These are phyloP conservation scores for Chelonus insularis DNA, from an alignment of 1,140 invertebrate species.

Conservation along the genomic window DNA sequence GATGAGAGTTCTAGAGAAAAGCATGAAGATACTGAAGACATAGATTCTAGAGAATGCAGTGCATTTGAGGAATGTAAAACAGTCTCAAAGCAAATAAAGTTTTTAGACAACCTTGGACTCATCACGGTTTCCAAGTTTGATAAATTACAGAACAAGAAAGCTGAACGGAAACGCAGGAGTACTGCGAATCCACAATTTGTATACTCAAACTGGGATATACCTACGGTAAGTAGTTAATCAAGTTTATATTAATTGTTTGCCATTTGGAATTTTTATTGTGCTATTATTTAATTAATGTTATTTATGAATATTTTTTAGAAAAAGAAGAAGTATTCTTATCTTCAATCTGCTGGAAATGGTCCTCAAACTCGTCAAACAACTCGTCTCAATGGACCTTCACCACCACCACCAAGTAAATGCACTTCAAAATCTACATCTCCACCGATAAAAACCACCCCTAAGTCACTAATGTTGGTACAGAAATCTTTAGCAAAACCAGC, in stretches of 20 bases:
- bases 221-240: slow-evolving; percentile 40
- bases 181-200: slow-evolving; percentile 64
- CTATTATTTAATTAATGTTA: too few relatives aligned
- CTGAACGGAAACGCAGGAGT: slow-evolving; percentile 61
- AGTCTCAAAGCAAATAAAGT: slow-evolving; percentile 37
- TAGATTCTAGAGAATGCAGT: not conserved
- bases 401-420: slow-evolving; percentile 38
- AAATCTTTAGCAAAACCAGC: slow-evolving; percentile 39
- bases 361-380: slow-evolving; percentile 61
- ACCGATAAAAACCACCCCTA: slow-evolving; percentile 35
- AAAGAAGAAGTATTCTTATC: slow-evolving; percentile 54
- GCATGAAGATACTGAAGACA: slow-evolving; percentile 29
- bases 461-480: slow-evolving; percentile 41
- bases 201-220: slow-evolving; percentile 55
- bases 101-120: slow-evolving; percentile 54
- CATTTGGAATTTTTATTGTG: too few relatives aligned
- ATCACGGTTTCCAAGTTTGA: slow-evolving; percentile 52
- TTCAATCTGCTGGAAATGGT: slow-evolving; percentile 54
- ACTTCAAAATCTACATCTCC: slow-evolving; percentile 35
- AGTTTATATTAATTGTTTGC: too few relatives aligned
- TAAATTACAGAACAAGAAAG: slow-evolving; percentile 60
- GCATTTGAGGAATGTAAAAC: slow-evolving; percentile 24
- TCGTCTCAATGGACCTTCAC: slow-evolving; percentile 49
- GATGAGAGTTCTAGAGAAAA: slow-evolving; percentile 37
- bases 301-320: slow-evolving; percentile 51